These are phyloP conservation scores for Parazoanthus darwini DNA, from an alignment of 92 coral and sea anemone species.

Conservation along the genomic window DNA sequence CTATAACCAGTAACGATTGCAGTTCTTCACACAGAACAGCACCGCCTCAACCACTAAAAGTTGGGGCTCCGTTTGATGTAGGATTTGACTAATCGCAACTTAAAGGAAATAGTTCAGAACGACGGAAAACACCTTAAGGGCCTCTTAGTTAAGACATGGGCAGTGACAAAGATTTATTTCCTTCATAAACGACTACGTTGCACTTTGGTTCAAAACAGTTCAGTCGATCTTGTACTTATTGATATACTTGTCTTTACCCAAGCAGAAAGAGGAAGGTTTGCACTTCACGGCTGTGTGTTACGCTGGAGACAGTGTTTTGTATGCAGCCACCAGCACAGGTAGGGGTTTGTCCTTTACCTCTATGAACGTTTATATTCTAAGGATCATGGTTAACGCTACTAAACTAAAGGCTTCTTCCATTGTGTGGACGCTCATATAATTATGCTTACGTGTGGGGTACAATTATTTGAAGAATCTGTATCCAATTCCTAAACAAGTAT, in stretches of 20 bases:
- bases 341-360: neutral
- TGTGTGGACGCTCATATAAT: too few relatives aligned
- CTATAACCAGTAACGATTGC: too few relatives aligned
- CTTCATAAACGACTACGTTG: neutral
- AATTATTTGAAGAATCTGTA: neutral
- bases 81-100: too few relatives aligned
- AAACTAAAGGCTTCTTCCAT: neutral
- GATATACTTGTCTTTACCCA: neutral
- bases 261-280: constrained; percentile 36
- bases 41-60: too few relatives aligned
- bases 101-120: too few relatives aligned
- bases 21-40: too few relatives aligned
- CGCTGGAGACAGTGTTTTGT: constrained; percentile 87
- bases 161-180: too few relatives aligned
- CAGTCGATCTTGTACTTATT: neutral
- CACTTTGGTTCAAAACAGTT: neutral
- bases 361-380: neutral
- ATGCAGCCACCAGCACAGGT: constrained; percentile 92
- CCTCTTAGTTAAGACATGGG: too few relatives aligned
- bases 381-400: too few relatives aligned
- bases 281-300: constrained; percentile 87
- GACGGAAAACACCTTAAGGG: too few relatives aligned
- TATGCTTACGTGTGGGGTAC: neutral
- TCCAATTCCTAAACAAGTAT: neutral
- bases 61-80: too few relatives aligned